Evolutionary conservation across 2,113 vertebrate species (phyloP).

Genomic region (Mormyrus lacerda): DNA sequence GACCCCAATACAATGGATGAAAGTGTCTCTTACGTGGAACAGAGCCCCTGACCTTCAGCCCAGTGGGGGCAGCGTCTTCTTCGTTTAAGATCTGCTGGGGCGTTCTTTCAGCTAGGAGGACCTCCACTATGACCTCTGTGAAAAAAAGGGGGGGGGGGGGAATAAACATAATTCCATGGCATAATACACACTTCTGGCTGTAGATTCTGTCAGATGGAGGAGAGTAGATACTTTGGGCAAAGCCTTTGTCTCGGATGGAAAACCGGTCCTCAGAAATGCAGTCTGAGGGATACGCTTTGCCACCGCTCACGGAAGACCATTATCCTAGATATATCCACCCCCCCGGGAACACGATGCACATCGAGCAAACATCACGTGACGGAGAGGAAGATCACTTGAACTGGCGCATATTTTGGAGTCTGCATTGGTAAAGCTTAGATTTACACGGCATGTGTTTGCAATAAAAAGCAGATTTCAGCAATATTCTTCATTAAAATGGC

Average conservation of each 20-base stretch:
- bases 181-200: constrained; percentile 1
- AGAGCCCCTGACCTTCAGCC: constrained; percentile 53
- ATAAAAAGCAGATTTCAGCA: not conserved
- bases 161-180: constrained; percentile 1
- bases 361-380: constrained; percentile 1
- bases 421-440: not conserved
- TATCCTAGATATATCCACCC: not conserved
- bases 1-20: constrained; percentile 79
- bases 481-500: not conserved
- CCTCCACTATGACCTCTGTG: constrained; percentile 57
- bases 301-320: not conserved
- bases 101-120: constrained; percentile 64
- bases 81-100: constrained; percentile 64
- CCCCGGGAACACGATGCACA: not conserved
- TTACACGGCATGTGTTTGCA: not conserved
- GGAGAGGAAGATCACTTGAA: not conserved
- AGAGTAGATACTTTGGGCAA: not conserved
- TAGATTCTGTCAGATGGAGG: not conserved
- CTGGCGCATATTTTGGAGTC: not conserved
- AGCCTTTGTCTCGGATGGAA: not conserved
- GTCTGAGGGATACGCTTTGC: not conserved
- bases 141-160: constrained; percentile 44
- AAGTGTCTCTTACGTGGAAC: constrained; percentile 68
- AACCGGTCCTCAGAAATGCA: not conserved
- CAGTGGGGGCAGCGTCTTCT: constrained; percentile 57